Conservation (phyloP, 2,113 vertebrate species). For the Pseudopodoces humilis region DNA sequence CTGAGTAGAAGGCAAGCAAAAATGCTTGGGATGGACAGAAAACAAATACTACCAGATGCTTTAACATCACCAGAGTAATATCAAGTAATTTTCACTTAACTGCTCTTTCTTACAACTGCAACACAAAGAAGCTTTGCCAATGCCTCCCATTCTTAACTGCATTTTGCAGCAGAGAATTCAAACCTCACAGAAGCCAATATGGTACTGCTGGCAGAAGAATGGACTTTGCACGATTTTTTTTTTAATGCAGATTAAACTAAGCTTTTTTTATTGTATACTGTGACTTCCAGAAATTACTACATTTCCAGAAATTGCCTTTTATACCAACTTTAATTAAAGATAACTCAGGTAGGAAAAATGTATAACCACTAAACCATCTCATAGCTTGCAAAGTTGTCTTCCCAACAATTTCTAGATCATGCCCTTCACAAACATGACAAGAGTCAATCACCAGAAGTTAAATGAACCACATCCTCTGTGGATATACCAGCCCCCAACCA, state of each 20-base stretch:
- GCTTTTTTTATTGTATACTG: neutral
- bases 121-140: neutral
- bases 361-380: neutral
- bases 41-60: neutral
- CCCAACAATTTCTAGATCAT: neutral
- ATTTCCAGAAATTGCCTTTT: neutral
- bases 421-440: neutral
- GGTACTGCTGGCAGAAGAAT: neutral
- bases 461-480: constrained; percentile 40
- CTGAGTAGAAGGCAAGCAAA: neutral
- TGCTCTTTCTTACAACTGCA: neutral
- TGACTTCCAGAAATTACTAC: neutral
- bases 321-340: neutral
- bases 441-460: constrained; percentile 19
- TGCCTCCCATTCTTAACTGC: neutral
- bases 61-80: neutral
- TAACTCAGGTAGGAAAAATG: neutral
- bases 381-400: neutral
- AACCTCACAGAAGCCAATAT: neutral
- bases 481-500: constrained; percentile 4
- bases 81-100: neutral
- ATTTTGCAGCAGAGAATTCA: neutral
- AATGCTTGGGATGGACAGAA: neutral
- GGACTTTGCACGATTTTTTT: neutral
- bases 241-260: neutral